Base-by-base conservation (phyloP, 2,888 invertebrate genomes). In the Apamea crenata region DNA sequence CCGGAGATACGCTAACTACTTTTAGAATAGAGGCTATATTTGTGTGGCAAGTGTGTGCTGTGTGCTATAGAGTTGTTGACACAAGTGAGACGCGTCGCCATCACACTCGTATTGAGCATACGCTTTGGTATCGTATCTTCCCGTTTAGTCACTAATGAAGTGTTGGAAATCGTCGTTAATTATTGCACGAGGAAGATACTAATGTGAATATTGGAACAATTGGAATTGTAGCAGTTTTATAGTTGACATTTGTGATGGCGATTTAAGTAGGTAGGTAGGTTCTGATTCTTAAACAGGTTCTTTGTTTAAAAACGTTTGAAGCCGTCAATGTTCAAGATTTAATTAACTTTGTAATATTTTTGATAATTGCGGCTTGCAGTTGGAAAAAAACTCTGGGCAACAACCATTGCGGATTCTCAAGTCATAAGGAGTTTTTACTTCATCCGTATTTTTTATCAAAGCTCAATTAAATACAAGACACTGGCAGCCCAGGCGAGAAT, bases 41-140 rank as follows among this genome's bases (percentile, higher is more conserved):
- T 40, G 75, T 50, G 21, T 74, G 44, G 36, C 76, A 75, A 75
- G n/a, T 47, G 18, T 68, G n/a, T 70, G 21, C 50, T 66, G 68
- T 74, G 32, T 86, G 69, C 66, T 84, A 5, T 4, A 36, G 63
- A 69, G 74, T 78, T 87, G 78, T 87, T 87, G 80, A 86, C 80
- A 81, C 86, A 88, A 85, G 87, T 88, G 88, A 78, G 74, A 50
- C 82, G 78, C 77, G 88, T 80, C 84, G 86, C 86, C 81, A 75
- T 73, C 36, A 61, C 65, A 40, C 16, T 81, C 80, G 84, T 84
- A 83, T 70, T 40, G 79, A 59, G 81, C 88, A 88, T 82, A 72
- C 82, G 50, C 47, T 75, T 77, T 40, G 75, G 77, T 78, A 80
- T 82, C 78, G 66, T 66, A 75, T 78, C 83, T 78, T 80, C 72